Evolutionary conservation across 2,888 invertebrate genomes (phyloP).

Genomic region (Parthenolecanium corni): DNA sequence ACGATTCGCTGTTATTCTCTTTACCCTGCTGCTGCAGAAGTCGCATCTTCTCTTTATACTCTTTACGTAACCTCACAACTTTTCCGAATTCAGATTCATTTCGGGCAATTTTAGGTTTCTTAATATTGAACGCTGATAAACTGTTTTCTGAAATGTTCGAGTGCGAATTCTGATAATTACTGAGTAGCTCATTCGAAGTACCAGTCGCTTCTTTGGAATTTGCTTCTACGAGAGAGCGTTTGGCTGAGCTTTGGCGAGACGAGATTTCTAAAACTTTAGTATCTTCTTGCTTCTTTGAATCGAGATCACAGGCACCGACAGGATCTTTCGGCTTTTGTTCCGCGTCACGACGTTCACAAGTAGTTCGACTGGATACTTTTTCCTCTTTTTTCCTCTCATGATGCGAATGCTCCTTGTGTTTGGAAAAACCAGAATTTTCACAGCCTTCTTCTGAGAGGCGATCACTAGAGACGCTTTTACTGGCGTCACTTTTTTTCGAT

Average conservation of each 20-base stretch:
- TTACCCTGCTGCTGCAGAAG: neutral
- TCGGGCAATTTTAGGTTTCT: constrained; percentile 19
- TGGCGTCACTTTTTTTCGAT: constrained; percentile 3
- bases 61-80: constrained; percentile 18
- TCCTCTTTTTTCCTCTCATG: neutral
- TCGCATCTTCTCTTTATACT: constrained; percentile 9
- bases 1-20: neutral
- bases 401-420: too few species aligned
- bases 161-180: neutral
- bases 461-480: neutral
- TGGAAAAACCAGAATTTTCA: too few species aligned
- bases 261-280: neutral
- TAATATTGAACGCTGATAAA: neutral
- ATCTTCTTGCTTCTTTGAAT: neutral
- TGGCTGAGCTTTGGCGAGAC: neutral
- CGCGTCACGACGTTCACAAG: neutral
- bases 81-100: constrained; percentile 10
- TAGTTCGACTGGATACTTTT: too few species aligned
- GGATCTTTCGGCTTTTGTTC: neutral
- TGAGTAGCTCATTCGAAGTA: neutral
- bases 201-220: neutral
- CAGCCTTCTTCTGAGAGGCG: too few species aligned
- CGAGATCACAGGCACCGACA: neutral
- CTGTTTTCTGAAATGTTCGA: neutral
- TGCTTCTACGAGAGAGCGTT: neutral